Evolutionary conservation across 2,888 invertebrate species (phyloP), one percentile per base, ranked within the genome.

Genomic region (Eucera pruinosa): DNA sequence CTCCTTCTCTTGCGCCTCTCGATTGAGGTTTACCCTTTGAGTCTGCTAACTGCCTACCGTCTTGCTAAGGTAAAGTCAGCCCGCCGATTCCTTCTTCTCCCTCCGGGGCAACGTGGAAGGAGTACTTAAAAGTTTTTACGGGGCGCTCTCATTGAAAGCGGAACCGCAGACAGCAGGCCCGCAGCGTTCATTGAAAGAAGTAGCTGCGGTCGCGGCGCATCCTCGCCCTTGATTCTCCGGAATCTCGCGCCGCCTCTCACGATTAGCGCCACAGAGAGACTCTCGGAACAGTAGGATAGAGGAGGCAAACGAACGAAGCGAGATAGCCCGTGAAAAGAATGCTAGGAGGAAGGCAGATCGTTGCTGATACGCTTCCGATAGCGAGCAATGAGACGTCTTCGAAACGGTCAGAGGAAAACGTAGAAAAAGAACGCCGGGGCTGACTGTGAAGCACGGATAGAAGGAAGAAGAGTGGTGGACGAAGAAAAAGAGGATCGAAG

Each of bases 121-220:
- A 83, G 87, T 86, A 84, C 87, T 87, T 86, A 80, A 86, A 90
- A 89, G 82, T 90, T 90, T 89, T 90, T 90, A 89, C 85, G 82
- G 79, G 41, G 61, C 81, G 78, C 71, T 74, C 84, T 88, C 86
- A 87, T 88, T 89, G 89, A 87, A 89, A 88, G 84, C 82, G 79
- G 85, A 82, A 83, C 80, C 78, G 74, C 84, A 67, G 72, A 80
- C 67, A 45, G 72, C 61, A 73, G 60, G 36, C 58, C 58, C 45
- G 74, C 41, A 71, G 75, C 75, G 83, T 83, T 82, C 82, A 86
- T 86, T 87, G 85, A 85, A 81, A 82, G 77, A 77, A 70, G 66
- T 73, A 71, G 61, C 78, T 71, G 78, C 62, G 65, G 71, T 71
- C 72, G 72, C 68, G 71, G 74, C 60, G 77, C 65, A 78, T 82